Evolutionary conservation across 2,797 vertebrate species (phyloP).

Genomic region (Sebastes dallii): DNA sequence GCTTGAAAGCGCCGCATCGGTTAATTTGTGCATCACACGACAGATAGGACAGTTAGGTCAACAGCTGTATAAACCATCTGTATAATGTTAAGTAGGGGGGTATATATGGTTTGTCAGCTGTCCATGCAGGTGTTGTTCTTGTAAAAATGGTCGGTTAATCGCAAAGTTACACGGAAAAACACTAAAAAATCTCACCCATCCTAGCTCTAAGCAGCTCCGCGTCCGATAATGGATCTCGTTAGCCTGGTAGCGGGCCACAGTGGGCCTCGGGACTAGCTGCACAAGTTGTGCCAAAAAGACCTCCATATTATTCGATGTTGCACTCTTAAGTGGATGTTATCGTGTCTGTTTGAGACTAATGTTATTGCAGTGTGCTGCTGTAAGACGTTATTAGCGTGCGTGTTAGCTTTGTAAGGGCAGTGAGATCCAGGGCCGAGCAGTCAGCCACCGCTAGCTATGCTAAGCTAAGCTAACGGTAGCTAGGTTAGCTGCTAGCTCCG

Average conservation of each 20-base stretch:
- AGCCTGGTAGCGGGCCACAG: constrained; percentile 51
- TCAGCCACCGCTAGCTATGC: constrained; percentile 1
- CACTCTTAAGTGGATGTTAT: accelerated
- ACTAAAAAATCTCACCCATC: neutral
- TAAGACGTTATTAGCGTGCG: accelerated
- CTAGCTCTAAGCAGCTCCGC: accelerated
- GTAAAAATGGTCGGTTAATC: neutral
- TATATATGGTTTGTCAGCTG: no score
- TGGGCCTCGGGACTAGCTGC: constrained; percentile 39
- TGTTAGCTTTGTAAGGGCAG: constrained; percentile 10
- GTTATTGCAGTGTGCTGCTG: accelerated
- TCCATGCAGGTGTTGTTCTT: accelerated
- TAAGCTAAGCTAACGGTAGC: constrained; percentile 10
- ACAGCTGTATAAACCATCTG: neutral
- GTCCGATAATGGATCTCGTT: constrained; percentile 73
- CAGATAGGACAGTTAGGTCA: constrained; percentile 22
- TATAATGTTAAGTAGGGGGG: accelerated
- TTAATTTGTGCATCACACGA: constrained; percentile 43
- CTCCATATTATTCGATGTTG: neutral
- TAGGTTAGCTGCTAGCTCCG: neutral
- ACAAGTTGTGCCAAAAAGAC: neutral
- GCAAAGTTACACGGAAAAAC: neutral
- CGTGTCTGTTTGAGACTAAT: accelerated
- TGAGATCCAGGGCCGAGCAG: neutral
- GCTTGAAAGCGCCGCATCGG: constrained; percentile 42